These are phyloP conservation scores for Acanthisitta chloris DNA, from an alignment of 2,113 vertebrate species.

Conservation along the genomic window DNA sequence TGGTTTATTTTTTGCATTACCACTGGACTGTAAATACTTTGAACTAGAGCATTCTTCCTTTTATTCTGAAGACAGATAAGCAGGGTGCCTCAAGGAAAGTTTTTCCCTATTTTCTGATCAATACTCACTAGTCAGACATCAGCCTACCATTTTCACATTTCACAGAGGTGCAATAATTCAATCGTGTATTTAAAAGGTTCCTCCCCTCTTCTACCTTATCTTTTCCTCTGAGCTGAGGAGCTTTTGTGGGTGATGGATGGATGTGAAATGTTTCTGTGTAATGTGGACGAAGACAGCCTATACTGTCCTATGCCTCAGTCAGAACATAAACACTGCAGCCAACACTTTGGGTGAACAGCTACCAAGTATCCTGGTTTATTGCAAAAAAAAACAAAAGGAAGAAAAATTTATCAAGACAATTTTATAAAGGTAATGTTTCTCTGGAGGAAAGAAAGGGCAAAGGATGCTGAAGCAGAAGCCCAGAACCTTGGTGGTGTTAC, in stretches of 20 bases:
- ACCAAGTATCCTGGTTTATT: background rate
- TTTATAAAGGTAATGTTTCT: background rate
- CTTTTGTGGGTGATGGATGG: conserved; percentile 51
- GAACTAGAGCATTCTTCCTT: conserved; percentile 28
- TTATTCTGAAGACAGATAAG: conserved; percentile 46
- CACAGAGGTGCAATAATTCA: conserved; percentile 44
- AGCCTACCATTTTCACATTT: conserved; percentile 51
- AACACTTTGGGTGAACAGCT: background rate
- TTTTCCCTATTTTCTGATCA: conserved; percentile 56
- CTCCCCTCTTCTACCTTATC: background rate
- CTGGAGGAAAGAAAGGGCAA: background rate
- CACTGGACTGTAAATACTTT: conserved; percentile 15
- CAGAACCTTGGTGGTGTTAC: background rate
- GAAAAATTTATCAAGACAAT: background rate
- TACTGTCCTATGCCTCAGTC: background rate
- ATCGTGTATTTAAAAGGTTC: conserved; percentile 28
- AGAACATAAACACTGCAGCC: conserved; percentile 9
- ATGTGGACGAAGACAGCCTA: conserved; percentile 17
- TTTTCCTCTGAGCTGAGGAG: background rate
- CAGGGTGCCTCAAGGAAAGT: conserved; percentile 49
- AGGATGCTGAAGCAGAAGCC: background rate
- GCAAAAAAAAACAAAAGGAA: too few species aligned
- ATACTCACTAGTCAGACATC: conserved; percentile 60
- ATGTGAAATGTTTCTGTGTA: conserved; percentile 26
- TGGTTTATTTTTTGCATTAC: conserved; percentile 36